Conservation (phyloP, 2,797 vertebrate genomes). For the Ctenochaetus hawaiiensis region DNA sequence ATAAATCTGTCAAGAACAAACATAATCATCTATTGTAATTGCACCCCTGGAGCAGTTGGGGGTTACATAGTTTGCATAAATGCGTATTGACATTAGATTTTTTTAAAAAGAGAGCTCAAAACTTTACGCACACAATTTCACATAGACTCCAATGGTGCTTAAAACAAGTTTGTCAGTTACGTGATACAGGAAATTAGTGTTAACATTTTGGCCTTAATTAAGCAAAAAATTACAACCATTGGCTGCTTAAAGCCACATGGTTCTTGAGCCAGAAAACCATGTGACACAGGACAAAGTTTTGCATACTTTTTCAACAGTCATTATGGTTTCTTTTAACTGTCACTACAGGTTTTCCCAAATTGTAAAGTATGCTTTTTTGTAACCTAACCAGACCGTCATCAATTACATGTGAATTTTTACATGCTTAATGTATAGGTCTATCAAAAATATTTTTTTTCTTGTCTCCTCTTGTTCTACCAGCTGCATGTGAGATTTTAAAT, state of each 20-base stretch:
- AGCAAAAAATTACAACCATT: no score
- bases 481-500: neutral
- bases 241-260: neutral
- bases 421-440: neutral
- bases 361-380: neutral
- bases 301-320: neutral
- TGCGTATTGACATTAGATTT: neutral
- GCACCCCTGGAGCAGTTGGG: neutral
- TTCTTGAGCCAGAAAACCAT: neutral
- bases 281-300: neutral
- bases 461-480: neutral
- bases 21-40: neutral
- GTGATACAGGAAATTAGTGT: neutral
- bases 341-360: neutral
- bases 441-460: neutral
- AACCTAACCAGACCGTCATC: neutral
- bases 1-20: constrained; percentile 15
- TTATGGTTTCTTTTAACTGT: neutral
- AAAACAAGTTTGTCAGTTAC: neutral
- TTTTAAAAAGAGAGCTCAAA: neutral
- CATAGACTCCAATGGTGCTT: neutral
- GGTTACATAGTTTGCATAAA: neutral
- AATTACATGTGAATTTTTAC: neutral
- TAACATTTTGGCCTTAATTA: no score
- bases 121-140: no score